Percentiles rank a stretch among this genome's conserved stretches.
phyloP scores from a whole-genome alignment of 2,888 invertebrate genomes.

The Disparrhopalites patrizii region DNA sequence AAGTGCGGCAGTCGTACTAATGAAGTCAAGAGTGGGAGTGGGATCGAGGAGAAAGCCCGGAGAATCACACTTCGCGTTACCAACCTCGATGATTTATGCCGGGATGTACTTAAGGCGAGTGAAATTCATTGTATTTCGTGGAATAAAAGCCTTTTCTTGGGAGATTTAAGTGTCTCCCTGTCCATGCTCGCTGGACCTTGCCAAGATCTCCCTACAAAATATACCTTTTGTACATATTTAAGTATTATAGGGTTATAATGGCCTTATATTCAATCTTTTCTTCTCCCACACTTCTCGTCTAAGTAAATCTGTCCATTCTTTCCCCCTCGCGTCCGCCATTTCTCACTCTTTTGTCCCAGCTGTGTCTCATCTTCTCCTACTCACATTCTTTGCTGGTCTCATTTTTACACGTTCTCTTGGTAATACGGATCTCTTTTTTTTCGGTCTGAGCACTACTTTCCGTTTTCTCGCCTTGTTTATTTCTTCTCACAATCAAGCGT shows the following conservation, averaged over 20 bases:
- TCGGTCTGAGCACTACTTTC: too few relatives aligned
- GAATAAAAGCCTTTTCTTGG: too few relatives aligned
- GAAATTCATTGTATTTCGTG: slow-evolving; percentile 9
- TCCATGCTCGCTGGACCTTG: neutral
- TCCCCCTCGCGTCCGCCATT: too few relatives aligned
- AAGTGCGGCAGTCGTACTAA: slow-evolving; percentile 85
- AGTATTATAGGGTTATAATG: neutral
- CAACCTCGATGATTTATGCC: slow-evolving; percentile 69
- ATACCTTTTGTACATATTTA: neutral
- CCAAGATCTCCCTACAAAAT: neutral
- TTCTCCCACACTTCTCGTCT: too few relatives aligned
- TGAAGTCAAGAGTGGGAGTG: slow-evolving; percentile 92
- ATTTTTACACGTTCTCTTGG: too few relatives aligned
- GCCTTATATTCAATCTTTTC: neutral
- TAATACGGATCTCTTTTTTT: too few relatives aligned
- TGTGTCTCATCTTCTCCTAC: too few relatives aligned
- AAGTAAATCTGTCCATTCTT: too few relatives aligned
- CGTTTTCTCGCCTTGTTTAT: too few relatives aligned
- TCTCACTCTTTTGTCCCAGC: too few relatives aligned
- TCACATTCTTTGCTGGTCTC: too few relatives aligned
- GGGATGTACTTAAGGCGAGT: slow-evolving; percentile 86
- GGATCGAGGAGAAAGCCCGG: slow-evolving; percentile 76
- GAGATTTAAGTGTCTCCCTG: neutral
- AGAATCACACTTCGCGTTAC: slow-evolving; percentile 70
- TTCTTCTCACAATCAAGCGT: too few relatives aligned